Evolutionary conservation across 1,140 invertebrate genomes (phyloP).

Genomic region (Trichonephila clavipes): DNA sequence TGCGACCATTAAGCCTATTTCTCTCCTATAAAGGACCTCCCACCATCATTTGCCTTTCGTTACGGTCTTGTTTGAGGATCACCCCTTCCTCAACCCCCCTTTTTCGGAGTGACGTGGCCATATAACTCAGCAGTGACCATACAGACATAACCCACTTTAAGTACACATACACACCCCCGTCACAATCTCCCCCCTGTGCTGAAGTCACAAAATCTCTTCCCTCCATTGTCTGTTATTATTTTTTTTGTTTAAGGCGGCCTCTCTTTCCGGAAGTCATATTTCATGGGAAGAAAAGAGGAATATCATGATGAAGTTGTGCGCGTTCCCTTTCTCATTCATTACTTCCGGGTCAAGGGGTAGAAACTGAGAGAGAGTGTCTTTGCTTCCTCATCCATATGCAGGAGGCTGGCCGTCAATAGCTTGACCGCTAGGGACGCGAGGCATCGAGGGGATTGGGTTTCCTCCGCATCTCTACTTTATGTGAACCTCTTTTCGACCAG

Average conservation of each 20-base stretch:
- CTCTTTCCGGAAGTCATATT: constrained; percentile 62
- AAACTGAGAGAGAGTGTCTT: constrained; percentile 26
- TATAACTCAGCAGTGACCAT: constrained; percentile 60
- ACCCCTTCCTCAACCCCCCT: background rate
- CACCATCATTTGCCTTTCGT: constrained; percentile 16
- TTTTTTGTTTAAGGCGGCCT: constrained; percentile 41
- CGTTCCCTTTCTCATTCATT: constrained; percentile 59
- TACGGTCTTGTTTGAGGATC: constrained; percentile 39
- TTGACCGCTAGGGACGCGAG: background rate
- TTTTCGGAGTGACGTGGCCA: constrained; percentile 2
- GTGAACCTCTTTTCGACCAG: background rate
- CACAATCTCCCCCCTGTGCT: background rate
- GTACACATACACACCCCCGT: constrained; percentile 27
- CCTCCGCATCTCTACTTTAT: background rate
- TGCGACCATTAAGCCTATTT: constrained; percentile 45
- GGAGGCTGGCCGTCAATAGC: background rate
- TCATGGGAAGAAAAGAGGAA: constrained; percentile 44
- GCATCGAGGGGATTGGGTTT: background rate
- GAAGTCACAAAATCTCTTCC: constrained; percentile 5
- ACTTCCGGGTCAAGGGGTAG: constrained; percentile 69
- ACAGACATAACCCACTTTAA: background rate
- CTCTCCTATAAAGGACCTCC: constrained; percentile 54
- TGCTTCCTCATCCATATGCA: constrained; percentile 70
- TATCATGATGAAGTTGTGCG: constrained; percentile 54
- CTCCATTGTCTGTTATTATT: constrained; percentile 36